A percentile compares a stretch with the other conserved stretches of the same genome.
Conservation (phyloP, 2,113 vertebrate species). For the Clarias batrachus region DNA sequence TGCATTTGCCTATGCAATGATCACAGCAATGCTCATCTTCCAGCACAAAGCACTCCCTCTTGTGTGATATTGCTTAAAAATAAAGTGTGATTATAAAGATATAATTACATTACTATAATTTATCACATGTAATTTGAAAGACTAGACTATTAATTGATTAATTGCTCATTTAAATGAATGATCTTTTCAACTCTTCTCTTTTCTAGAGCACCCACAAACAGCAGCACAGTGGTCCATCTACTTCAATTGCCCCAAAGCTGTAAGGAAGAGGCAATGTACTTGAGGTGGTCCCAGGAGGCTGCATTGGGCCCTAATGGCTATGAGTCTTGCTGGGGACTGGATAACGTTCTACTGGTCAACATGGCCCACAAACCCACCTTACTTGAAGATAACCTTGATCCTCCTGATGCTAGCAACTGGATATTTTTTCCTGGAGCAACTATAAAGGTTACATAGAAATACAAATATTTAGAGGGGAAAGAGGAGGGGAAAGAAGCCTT, state of each 20-base stretch:
- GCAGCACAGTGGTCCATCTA: conserved; percentile 91
- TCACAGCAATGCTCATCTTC: too few relatives aligned
- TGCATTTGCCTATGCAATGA: too few relatives aligned
- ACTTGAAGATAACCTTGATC: conserved; percentile 92
- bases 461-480: background rate
- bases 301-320: conserved; percentile 83
- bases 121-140: background rate
- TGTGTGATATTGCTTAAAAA: too few relatives aligned
- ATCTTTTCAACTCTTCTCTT: background rate
- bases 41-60: too few relatives aligned
- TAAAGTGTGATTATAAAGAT: background rate
- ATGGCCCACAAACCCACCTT: conserved; percentile 83
- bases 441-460: conserved; percentile 79
- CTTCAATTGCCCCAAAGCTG: conserved; percentile 83
- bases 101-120: background rate
- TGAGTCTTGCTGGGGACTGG: conserved; percentile 95
- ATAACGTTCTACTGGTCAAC: conserved; percentile 91
- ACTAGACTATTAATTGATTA: conserved; percentile 17
- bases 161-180: conserved; percentile 26
- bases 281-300: conserved; percentile 91
- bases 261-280: conserved; percentile 77
- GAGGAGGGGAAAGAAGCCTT: too few relatives aligned
- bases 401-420: conserved; percentile 95
- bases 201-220: conserved; percentile 87
- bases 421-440: conserved; percentile 97